phyloP scores from a whole-genome alignment of 2,113 vertebrate genomes.

The Lanius ludovicianus region DNA sequence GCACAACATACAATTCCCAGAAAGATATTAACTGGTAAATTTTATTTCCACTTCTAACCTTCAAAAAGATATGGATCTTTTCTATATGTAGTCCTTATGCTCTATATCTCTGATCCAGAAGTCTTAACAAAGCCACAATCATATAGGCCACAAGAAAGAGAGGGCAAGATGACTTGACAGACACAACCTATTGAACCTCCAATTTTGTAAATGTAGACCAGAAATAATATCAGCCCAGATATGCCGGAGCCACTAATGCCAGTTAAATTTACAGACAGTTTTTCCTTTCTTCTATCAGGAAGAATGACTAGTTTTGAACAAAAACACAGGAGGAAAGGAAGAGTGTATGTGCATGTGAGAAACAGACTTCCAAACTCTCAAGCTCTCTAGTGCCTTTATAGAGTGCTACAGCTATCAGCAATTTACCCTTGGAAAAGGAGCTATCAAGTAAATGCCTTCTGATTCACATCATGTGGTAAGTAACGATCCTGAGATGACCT shows the following conservation, averaged over 20 bases:
- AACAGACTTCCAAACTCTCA: background rate
- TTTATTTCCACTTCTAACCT: background rate
- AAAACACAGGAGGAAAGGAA: background rate
- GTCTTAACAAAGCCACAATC: background rate
- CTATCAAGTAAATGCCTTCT: background rate
- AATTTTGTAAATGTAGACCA: background rate
- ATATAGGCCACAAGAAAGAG: background rate
- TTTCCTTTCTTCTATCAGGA: background rate
- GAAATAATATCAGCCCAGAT: background rate
- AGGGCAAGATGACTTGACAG: background rate
- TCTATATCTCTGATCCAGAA: background rate
- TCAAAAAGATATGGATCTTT: background rate
- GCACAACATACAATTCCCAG: background rate
- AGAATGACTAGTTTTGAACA: background rate
- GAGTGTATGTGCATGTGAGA: too few species aligned
- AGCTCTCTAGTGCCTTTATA: background rate
- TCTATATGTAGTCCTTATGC: background rate
- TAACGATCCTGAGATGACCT: conserved; percentile 33
- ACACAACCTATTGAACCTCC: background rate
- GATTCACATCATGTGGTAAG: background rate
- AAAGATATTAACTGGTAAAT: background rate
- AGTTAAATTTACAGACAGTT: background rate
- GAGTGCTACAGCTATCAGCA: background rate
- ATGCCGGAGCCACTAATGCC: background rate
- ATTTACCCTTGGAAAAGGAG: background rate